Evolutionary conservation across 2,797 vertebrate genomes (phyloP).

Genomic region (Morelia viridis): DNA sequence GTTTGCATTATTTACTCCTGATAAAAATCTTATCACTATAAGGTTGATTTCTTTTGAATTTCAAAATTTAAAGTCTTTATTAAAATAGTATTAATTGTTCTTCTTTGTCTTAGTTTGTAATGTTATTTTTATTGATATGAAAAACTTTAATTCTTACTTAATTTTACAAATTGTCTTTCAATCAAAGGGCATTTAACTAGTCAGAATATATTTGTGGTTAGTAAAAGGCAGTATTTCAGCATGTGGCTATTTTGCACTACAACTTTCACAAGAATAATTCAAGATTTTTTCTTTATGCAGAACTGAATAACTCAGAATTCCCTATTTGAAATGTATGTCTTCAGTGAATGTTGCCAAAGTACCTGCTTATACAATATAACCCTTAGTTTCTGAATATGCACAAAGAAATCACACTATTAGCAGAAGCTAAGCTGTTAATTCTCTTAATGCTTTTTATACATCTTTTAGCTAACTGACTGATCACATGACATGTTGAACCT

Average conservation of each 20-base stretch:
- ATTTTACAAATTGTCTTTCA: not conserved
- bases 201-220: not conserved
- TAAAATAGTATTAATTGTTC: not conserved
- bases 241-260: not conserved
- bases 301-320: not conserved
- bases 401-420: conserved; percentile 46
- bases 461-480: conserved; percentile 26
- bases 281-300: not conserved
- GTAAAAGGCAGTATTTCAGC: conserved; percentile 29
- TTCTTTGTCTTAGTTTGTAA: not conserved
- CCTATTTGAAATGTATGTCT: conserved; percentile 51
- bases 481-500: conserved; percentile 26
- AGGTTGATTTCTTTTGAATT: not conserved
- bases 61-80: not conserved
- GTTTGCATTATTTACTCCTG: not conserved
- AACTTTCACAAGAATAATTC: conserved; percentile 3
- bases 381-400: conserved; percentile 28
- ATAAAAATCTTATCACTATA: not conserved
- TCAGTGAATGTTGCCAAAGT: conserved; percentile 48
- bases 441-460: conserved; percentile 27
- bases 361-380: conserved; percentile 48
- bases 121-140: not conserved
- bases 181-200: not conserved
- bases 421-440: conserved; percentile 50
- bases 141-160: not conserved